Evolutionary conservation across 2,797 vertebrate genomes (phyloP).

Genomic region (Falco rusticolus): DNA sequence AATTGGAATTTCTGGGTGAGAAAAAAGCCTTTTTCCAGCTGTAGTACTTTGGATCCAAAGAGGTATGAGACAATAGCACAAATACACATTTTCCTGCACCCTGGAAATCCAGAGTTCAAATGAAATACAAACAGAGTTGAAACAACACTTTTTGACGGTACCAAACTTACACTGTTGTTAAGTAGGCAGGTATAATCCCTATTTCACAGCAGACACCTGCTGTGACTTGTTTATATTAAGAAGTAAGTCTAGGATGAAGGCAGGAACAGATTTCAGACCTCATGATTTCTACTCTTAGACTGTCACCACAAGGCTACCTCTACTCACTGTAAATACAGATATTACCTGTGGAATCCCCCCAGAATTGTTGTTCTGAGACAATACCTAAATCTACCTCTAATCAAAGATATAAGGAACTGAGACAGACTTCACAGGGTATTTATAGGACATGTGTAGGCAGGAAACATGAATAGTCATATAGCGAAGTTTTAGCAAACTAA

Average conservation of each 20-base stretch:
- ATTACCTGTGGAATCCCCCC: not conserved
- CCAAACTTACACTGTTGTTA: not conserved
- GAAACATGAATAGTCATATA: not conserved
- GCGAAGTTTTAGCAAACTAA: not conserved
- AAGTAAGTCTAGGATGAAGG: not conserved
- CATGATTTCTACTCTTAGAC: not conserved
- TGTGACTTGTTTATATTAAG: not conserved
- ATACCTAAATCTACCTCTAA: not conserved
- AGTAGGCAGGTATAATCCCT: not conserved
- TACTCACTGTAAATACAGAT: not conserved
- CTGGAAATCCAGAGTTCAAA: not conserved
- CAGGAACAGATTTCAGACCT: not conserved
- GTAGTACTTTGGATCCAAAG: not conserved
- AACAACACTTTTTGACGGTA: not conserved
- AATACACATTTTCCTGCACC: not conserved
- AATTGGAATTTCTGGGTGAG: not conserved
- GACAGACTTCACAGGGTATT: not conserved
- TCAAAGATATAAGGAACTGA: not conserved
- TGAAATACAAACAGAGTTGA: not conserved
- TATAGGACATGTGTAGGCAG: not conserved
- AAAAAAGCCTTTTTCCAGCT: not conserved
- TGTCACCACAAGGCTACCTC: not conserved
- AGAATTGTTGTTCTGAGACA: not conserved
- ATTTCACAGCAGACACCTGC: not conserved
- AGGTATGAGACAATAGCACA: not conserved